Evolutionary conservation across 2,797 vertebrate genomes (phyloP).

Genomic region (Crax fasciolata): DNA sequence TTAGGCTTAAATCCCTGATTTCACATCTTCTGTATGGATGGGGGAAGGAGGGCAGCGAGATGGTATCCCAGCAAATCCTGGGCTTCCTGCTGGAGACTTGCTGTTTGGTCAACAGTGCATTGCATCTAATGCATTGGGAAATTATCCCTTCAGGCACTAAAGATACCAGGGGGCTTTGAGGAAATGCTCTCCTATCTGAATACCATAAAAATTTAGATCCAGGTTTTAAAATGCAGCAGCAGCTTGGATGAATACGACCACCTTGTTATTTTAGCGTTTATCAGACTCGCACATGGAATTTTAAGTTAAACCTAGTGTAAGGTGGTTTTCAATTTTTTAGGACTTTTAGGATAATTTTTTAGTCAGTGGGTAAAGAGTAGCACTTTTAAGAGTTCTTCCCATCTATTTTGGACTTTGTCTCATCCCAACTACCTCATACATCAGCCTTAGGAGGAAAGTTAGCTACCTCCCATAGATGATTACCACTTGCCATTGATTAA

Average conservation of each 20-base stretch:
- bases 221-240: neutral
- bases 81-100: neutral
- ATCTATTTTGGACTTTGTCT: neutral
- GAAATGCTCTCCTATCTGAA: neutral
- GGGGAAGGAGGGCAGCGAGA: neutral
- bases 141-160: neutral
- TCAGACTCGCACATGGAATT: neutral
- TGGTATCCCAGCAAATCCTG: neutral
- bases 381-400: neutral
- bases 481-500: neutral
- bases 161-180: neutral
- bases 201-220: fast-evolving
- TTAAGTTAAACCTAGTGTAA: neutral
- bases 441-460: neutral
- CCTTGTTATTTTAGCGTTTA: neutral
- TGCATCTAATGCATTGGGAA: neutral
- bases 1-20: neutral
- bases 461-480: neutral
- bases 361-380: neutral
- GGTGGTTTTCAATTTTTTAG: neutral
- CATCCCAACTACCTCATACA: neutral
- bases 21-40: neutral
- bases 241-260: neutral
- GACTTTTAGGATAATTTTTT: neutral
- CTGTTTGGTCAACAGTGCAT: neutral